These are phyloP conservation scores for Agrotis puta DNA, from an alignment of 2,888 invertebrate species.

Conservation along the genomic window DNA sequence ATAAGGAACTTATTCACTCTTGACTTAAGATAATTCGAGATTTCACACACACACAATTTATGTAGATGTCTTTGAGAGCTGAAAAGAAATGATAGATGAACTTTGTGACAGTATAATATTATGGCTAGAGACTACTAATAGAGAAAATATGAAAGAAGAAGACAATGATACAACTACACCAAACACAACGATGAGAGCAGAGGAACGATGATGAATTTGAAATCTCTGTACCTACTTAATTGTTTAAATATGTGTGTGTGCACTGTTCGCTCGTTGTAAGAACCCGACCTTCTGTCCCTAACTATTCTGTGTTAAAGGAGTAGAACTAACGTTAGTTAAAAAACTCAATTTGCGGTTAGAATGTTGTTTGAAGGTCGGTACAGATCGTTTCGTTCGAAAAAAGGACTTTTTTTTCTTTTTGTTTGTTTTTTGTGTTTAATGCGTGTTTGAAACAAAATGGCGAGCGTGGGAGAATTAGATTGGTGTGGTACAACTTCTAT, in stretches of 20 bases:
- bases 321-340: conserved; percentile 59
- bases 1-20: too few species aligned
- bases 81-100: too few species aligned
- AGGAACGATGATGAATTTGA: not conserved
- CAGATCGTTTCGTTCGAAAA: conserved; percentile 53
- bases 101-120: too few species aligned
- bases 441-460: conserved; percentile 50
- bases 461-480: conserved; percentile 59
- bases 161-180: too few species aligned
- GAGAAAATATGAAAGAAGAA: not conserved
- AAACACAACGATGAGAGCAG: not conserved
- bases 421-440: conserved; percentile 36
- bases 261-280: not conserved
- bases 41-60: too few species aligned
- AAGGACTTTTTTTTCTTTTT: conserved; percentile 41
- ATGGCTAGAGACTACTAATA: too few species aligned
- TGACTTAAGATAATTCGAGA: too few species aligned
- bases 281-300: not conserved
- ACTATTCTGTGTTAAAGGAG: conserved; percentile 37
- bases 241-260: not conserved
- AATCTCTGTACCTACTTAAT: too few species aligned
- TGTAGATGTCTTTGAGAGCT: too few species aligned
- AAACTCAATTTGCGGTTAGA: conserved; percentile 68
- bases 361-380: conserved; percentile 62
- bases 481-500: conserved; percentile 27